phyloP scores from a whole-genome alignment of 2,888 invertebrate genomes.

The Philopedon plagiatum region DNA sequence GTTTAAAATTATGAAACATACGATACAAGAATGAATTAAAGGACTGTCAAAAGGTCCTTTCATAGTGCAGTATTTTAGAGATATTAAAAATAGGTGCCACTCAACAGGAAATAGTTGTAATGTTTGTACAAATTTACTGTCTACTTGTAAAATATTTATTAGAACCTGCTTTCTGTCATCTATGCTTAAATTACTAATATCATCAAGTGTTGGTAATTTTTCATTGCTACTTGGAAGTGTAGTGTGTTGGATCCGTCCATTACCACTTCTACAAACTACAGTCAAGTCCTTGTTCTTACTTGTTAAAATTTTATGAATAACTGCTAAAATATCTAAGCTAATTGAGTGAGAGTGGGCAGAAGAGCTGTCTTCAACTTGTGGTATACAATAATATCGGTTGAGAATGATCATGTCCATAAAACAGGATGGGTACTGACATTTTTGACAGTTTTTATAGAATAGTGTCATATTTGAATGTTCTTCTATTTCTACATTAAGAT shows the following conservation, averaged over 20 bases:
- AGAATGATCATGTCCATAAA: slow-evolving; percentile 80
- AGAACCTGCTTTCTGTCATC: slow-evolving; percentile 66
- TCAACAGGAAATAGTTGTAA: slow-evolving; percentile 71
- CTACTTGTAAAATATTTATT: slow-evolving; percentile 70
- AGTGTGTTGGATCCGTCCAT: slow-evolving; percentile 51
- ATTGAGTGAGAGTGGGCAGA: slow-evolving; percentile 74
- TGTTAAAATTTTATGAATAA: slow-evolving; percentile 70
- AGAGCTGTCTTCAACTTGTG: slow-evolving; percentile 81
- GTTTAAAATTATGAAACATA: slow-evolving; percentile 74
- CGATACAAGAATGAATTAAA: slow-evolving; percentile 73
- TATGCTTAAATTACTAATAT: slow-evolving; percentile 62
- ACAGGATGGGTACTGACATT: slow-evolving; percentile 75
- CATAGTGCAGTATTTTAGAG: slow-evolving; percentile 73
- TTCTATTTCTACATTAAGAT: slow-evolving; percentile 20
- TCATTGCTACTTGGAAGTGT: slow-evolving; percentile 34
- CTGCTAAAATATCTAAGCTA: slow-evolving; percentile 75
- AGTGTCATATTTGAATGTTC: slow-evolving; percentile 66
- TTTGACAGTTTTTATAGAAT: slow-evolving; percentile 76
- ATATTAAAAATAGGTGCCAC: slow-evolving; percentile 74
- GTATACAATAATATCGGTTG: slow-evolving; percentile 76
- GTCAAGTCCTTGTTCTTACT: slow-evolving; percentile 40
- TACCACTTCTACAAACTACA: slow-evolving; percentile 57
- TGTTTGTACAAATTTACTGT: slow-evolving; percentile 61
- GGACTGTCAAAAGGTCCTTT: slow-evolving; percentile 48
- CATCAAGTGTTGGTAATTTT: slow-evolving; percentile 63